Conservation (phyloP, 2,888 invertebrate species). For the Aradus depressus region DNA sequence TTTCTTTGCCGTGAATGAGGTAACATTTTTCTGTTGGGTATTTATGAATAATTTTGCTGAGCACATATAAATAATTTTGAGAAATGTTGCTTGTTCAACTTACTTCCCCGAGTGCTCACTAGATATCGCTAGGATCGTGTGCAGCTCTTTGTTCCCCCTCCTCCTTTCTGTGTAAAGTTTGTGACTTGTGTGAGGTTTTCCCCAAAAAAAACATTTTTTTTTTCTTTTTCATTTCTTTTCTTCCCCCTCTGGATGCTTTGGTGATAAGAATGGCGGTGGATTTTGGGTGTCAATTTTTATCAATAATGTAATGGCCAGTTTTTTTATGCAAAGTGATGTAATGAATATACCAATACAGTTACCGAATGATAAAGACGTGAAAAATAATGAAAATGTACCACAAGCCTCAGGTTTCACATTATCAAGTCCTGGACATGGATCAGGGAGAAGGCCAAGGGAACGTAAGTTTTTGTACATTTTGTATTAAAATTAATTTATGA, state of each 20-base stretch:
- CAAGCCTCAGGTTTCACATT: constrained; percentile 32
- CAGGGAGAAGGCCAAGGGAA: constrained; percentile 49
- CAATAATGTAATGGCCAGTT: constrained; percentile 28
- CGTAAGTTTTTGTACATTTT: constrained; percentile 41
- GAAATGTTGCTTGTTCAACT: too few relatives aligned
- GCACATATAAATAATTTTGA: too few relatives aligned
- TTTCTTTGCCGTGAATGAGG: too few relatives aligned
- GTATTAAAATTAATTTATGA: neutral
- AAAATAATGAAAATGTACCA: constrained; percentile 44
- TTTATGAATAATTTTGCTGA: too few relatives aligned
- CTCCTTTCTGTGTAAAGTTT: constrained; percentile 3
- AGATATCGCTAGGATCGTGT: neutral
- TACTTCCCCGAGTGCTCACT: too few relatives aligned
- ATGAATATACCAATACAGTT: constrained; percentile 71
- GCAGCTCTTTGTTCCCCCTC: neutral
- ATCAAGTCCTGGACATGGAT: constrained; percentile 39
- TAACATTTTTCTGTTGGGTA: too few relatives aligned
- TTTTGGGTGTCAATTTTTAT: constrained; percentile 14
- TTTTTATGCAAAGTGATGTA: constrained; percentile 44
- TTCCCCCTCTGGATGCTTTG: too few relatives aligned
- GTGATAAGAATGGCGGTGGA: constrained; percentile 19
- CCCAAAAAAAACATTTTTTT: too few relatives aligned
- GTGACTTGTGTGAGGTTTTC: constrained; percentile 19
- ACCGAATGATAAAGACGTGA: constrained; percentile 54
- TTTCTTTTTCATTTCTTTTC: too few relatives aligned